phyloP scores from a whole-genome alignment of 2,113 vertebrate genomes.

The Mormyrus iriodes region DNA sequence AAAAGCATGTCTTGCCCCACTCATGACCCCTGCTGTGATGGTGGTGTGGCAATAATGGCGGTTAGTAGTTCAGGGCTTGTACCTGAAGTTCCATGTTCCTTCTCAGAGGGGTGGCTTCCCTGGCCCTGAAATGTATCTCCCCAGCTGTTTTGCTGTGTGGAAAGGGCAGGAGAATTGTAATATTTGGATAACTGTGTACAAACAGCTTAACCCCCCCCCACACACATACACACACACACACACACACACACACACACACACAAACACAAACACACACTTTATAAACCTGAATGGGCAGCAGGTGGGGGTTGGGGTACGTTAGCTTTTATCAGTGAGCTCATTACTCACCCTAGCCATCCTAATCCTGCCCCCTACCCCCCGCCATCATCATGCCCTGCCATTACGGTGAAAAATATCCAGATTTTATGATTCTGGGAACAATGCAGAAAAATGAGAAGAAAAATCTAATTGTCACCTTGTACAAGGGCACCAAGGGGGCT shows the following conservation, averaged over 20 bases:
- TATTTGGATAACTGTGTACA: background rate
- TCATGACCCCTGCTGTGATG: background rate
- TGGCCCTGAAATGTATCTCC: background rate
- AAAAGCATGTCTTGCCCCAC: background rate
- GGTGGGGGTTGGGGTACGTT: background rate
- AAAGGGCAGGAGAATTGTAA: background rate
- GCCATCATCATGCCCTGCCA: background rate
- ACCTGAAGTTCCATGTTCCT: background rate
- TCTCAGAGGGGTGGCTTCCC: background rate
- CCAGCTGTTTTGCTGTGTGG: background rate
- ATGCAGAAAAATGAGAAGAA: background rate
- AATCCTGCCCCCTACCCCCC: background rate
- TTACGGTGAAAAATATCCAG: slow-evolving; percentile 22
- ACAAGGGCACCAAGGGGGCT: slow-evolving; percentile 24
- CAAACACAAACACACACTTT: background rate
- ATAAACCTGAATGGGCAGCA: background rate
- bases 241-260: background rate
- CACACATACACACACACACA: too few relatives aligned
- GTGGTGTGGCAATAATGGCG: background rate
- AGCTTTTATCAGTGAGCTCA: background rate
- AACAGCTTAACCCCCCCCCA: background rate
- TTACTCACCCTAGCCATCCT: background rate
- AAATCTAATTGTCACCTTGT: slow-evolving; percentile 22
- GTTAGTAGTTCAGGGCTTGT: background rate
- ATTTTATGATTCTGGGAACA: slow-evolving; percentile 25